phyloP scores from a whole-genome alignment of 2,113 vertebrate genomes.

The Chamaetylas fuelleborni region DNA sequence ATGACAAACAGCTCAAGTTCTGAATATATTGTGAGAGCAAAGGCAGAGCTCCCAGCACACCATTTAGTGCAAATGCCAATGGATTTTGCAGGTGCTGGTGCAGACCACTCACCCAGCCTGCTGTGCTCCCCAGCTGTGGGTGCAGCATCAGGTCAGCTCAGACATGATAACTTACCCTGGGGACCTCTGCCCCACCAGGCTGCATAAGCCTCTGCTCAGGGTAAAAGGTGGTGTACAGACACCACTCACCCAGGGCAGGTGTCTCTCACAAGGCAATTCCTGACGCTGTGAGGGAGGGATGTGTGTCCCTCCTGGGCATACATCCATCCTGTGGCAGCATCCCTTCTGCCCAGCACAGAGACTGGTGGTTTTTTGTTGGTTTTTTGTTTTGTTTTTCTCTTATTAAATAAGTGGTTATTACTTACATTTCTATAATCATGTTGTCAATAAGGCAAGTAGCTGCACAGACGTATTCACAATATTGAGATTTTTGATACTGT shows the following conservation, averaged over 20 bases:
- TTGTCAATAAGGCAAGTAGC: neutral
- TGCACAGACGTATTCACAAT: neutral
- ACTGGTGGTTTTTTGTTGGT: too few relatives aligned
- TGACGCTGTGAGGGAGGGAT: neutral
- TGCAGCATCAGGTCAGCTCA: neutral
- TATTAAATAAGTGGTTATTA: neutral
- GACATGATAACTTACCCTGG: neutral
- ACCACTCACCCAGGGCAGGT: fast-evolving
- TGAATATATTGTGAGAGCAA: neutral
- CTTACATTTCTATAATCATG: neutral
- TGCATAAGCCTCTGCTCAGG: neutral
- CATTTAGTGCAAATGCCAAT: fast-evolving
- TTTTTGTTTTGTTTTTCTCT: too few relatives aligned
- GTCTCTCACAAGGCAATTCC: neutral
- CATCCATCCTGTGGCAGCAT: neutral
- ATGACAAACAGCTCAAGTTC: neutral
- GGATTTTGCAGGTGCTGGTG: neutral
- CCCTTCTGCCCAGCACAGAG: neutral
- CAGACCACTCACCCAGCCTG: too few relatives aligned
- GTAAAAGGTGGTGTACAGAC: neutral
- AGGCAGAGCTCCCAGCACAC: neutral
- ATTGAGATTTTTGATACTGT: neutral
- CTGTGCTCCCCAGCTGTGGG: neutral
- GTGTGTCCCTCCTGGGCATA: fast-evolving
- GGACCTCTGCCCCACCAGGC: too few relatives aligned